These are phyloP conservation scores for Karalla daura DNA, from an alignment of 2,797 vertebrate species.

Conservation along the genomic window DNA sequence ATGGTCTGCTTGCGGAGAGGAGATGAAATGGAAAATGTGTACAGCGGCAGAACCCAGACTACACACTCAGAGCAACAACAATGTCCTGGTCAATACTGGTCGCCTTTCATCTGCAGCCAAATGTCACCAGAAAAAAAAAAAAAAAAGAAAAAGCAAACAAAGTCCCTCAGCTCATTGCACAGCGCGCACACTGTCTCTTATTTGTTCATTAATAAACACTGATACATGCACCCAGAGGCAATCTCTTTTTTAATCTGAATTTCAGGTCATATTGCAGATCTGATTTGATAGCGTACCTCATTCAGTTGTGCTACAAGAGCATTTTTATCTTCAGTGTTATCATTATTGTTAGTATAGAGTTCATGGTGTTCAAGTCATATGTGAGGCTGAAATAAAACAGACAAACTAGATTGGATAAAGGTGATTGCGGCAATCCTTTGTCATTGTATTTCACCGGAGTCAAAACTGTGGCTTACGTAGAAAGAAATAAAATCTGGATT, in stretches of 20 bases:
- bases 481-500: no score
- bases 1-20: constrained; percentile 46
- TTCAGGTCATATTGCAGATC: not conserved
- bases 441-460: no score
- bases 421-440: no score
- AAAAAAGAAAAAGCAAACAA: not conserved
- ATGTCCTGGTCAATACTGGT: constrained; percentile 24
- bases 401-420: no score
- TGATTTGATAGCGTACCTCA: constrained; percentile 1
- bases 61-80: constrained; percentile 27
- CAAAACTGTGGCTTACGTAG: no score
- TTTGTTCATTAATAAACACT: not conserved
- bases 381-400: no score
- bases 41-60: constrained; percentile 40
- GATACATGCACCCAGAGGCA: not conserved
- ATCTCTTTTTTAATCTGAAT: not conserved
- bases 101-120: constrained; percentile 24
- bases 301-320: no score
- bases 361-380: no score
- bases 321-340: no score
- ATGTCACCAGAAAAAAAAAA: no score
- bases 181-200: not conserved
- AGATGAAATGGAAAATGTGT: constrained; percentile 63
- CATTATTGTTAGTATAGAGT: no score
- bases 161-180: not conserved